Percentiles rank a stretch among this genome's conserved stretches.
These are phyloP conservation scores for Calliphora vicina DNA, from an alignment of 1,140 invertebrate genomes.

Conservation along the genomic window DNA sequence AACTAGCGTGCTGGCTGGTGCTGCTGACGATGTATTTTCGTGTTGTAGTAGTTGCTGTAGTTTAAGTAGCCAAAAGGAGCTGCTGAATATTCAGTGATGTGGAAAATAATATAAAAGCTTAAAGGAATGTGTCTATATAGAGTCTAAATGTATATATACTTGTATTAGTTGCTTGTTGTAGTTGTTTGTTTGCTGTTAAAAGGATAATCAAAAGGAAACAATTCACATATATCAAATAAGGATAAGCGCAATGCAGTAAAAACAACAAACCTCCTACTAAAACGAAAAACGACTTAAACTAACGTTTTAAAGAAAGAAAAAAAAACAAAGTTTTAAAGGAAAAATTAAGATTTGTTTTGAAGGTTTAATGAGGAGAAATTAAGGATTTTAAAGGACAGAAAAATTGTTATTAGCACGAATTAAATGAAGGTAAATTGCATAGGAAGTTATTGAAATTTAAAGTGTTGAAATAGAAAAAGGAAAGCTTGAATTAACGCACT, in stretches of 20 bases:
- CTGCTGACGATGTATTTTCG: not conserved
- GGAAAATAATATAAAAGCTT: slow-evolving; percentile 27
- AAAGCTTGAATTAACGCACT: no score
- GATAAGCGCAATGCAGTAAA: slow-evolving; percentile 64
- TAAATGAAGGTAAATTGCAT: no score
- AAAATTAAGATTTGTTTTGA: not conserved
- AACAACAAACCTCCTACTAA: slow-evolving; percentile 44
- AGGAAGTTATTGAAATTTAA: no score
- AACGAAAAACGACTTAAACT: not conserved
- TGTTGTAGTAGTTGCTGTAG: no score
- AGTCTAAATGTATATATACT: not conserved
- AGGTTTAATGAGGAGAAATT: no score
- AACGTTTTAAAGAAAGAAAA: not conserved
- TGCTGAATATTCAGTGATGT: slow-evolving; percentile 23
- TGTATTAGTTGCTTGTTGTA: not conserved
- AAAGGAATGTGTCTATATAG: not conserved
- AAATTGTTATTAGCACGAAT: no score
- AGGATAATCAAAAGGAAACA: slow-evolving; percentile 48
- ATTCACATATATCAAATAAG: slow-evolving; percentile 63
- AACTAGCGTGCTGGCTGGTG: not conserved
- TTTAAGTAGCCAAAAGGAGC: slow-evolving; percentile 8
- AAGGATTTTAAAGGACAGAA: no score
- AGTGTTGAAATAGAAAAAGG: no score
- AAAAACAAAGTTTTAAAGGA: not conserved
- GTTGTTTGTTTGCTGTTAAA: not conserved